Conservation (phyloP, 2,797 vertebrate genomes). For the Sternarchorhynchus goeldii region DNA sequence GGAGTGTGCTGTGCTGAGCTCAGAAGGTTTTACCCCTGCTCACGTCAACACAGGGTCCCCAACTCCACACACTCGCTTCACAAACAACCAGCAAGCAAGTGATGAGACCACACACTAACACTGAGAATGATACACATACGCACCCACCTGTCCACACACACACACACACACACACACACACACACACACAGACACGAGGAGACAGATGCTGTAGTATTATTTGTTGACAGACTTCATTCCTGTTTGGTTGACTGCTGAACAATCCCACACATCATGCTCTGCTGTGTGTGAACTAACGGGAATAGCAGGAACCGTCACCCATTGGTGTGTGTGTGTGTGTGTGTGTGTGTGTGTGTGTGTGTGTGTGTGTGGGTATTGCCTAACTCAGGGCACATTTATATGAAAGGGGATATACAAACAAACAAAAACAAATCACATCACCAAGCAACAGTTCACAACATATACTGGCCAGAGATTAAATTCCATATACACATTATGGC, state of each 20-base stretch:
- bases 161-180: constrained; percentile 31
- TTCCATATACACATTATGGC: background rate
- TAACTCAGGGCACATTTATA: too few relatives aligned
- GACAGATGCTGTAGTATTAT: constrained; percentile 62
- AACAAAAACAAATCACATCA: too few relatives aligned
- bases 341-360: constrained; percentile 32
- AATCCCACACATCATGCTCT: constrained; percentile 61
- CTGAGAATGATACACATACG: background rate
- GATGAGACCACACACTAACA: background rate
- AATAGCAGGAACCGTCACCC: constrained; percentile 43
- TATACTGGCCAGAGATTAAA: background rate
- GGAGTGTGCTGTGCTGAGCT: too few relatives aligned
- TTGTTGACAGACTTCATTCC: constrained; percentile 63
- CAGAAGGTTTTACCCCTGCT: too few relatives aligned
- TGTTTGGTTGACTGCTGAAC: constrained; percentile 66
- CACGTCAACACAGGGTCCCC: too few relatives aligned
- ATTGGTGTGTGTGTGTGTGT: constrained; percentile 42
- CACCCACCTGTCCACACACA: constrained; percentile 17
- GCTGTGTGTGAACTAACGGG: constrained; percentile 61
- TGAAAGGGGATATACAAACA: too few relatives aligned
- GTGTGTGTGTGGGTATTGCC: constrained; percentile 44
- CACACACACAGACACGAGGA: constrained; percentile 39
- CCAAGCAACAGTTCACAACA: too few relatives aligned
- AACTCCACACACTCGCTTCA: too few relatives aligned
- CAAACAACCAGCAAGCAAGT: background rate